Conservation (phyloP, 2,113 vertebrate genomes). For the Bothrops jararaca region DNA sequence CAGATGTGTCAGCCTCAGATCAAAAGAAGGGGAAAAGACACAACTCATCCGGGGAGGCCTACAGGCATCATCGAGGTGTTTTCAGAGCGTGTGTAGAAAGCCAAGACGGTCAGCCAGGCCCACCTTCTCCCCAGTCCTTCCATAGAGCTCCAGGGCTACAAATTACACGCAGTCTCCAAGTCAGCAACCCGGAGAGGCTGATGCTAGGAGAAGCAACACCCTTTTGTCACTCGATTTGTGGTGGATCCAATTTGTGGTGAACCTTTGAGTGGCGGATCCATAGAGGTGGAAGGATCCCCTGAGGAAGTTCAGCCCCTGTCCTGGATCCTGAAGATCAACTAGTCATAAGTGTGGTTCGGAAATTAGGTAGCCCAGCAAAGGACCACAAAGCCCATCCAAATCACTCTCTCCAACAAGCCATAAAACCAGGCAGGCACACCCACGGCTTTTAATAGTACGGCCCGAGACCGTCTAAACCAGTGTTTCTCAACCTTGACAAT, state of each 20-base stretch:
- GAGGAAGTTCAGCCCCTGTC: not conserved
- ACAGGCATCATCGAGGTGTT: not conserved
- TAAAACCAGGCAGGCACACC: not conserved
- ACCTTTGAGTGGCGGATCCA: not conserved
- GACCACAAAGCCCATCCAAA: not conserved
- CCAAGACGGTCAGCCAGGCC: not conserved
- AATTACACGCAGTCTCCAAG: not conserved
- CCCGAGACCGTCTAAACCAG: not conserved
- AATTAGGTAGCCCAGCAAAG: not conserved
- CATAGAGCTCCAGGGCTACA: not conserved
- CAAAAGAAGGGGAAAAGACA: not conserved
- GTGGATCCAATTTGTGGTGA: not conserved
- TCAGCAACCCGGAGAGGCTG: not conserved
- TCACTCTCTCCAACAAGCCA: not conserved
- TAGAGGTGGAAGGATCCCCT: too few species aligned
- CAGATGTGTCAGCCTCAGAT: not conserved
- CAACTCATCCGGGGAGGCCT: not conserved
- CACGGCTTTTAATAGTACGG: not conserved
- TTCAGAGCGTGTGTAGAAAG: not conserved
- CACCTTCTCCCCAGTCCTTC: not conserved
- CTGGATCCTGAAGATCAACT: not conserved
- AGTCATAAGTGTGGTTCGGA: rapidly evolving
- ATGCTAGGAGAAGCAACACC: not conserved
- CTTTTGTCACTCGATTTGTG: not conserved
- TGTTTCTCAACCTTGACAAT: too few species aligned